phyloP scores from a whole-genome alignment of 2,113 vertebrate genomes.

The Corapipo altera region DNA sequence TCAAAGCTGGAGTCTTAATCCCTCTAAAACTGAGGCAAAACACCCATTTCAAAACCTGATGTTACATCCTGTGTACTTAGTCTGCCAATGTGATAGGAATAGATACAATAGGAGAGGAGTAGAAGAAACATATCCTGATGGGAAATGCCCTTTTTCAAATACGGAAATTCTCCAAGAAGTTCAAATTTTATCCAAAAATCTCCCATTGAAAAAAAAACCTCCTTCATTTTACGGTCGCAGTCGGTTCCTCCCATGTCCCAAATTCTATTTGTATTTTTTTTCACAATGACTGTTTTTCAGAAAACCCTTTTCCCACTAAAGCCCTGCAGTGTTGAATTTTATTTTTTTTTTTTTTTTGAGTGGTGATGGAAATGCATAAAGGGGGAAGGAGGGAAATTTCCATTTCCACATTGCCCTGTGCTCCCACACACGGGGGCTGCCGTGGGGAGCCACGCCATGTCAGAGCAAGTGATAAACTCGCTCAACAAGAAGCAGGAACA shows the following conservation, averaged over 20 bases:
- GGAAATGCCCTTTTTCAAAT: background rate
- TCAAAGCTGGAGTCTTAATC: background rate
- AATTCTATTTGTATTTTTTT: background rate
- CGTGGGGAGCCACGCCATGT: fast-evolving
- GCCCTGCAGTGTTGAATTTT: background rate
- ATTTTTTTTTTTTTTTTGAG: background rate
- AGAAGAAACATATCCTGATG: background rate
- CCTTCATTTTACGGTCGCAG: background rate
- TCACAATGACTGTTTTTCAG: background rate
- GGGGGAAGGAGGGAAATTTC: background rate
- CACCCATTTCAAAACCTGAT: background rate
- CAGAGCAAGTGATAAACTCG: background rate
- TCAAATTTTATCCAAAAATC: background rate
- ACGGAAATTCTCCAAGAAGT: background rate
- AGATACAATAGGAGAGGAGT: background rate
- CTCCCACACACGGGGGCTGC: fast-evolving
- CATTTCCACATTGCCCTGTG: background rate
- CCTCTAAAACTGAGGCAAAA: background rate
- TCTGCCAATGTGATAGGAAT: background rate
- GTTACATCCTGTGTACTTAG: background rate
- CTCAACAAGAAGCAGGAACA: background rate
- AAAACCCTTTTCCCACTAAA: background rate
- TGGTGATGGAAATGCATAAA: background rate
- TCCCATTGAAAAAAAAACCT: background rate
- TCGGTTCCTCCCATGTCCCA: background rate